phyloP scores from a whole-genome alignment of 2,888 invertebrate species.

The Nomada flava region DNA sequence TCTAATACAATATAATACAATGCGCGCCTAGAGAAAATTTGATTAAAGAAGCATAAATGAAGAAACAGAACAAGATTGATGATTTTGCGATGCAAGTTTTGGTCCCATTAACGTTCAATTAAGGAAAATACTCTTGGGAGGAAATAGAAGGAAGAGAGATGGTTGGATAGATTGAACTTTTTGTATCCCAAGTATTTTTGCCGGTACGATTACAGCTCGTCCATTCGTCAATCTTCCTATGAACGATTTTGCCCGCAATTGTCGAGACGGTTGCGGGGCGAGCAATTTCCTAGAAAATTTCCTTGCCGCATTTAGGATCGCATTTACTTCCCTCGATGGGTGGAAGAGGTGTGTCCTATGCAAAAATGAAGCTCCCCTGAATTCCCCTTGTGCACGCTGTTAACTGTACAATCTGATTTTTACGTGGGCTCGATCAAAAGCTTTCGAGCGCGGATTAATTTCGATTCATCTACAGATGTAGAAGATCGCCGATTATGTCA shows the following conservation, averaged over 20 bases:
- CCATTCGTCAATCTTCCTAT: conserved; percentile 67
- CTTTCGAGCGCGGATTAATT: background rate
- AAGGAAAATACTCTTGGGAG: conserved; percentile 5
- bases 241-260: conserved; percentile 61
- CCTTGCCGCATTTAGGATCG: conserved; percentile 55
- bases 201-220: conserved; percentile 63
- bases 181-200: conserved; percentile 61
- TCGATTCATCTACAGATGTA: too few relatives aligned
- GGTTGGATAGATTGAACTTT: conserved; percentile 38
- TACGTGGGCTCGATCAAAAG: background rate
- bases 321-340: conserved; percentile 32
- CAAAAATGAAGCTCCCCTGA: conserved; percentile 4
- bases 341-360: conserved; percentile 14
- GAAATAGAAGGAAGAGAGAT: conserved; percentile 27
- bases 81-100: conserved; percentile 23
- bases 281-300: conserved; percentile 72
- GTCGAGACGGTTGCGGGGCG: conserved; percentile 55
- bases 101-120: conserved; percentile 43
- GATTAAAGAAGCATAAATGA: background rate
- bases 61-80: background rate
- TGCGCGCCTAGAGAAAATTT: background rate
- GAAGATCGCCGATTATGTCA: background rate
- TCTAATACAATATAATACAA: too few relatives aligned
- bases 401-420: conserved; percentile 17
- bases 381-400: background rate